phyloP scores from a whole-genome alignment of 2,113 vertebrate species.

The Antennarius striatus region DNA sequence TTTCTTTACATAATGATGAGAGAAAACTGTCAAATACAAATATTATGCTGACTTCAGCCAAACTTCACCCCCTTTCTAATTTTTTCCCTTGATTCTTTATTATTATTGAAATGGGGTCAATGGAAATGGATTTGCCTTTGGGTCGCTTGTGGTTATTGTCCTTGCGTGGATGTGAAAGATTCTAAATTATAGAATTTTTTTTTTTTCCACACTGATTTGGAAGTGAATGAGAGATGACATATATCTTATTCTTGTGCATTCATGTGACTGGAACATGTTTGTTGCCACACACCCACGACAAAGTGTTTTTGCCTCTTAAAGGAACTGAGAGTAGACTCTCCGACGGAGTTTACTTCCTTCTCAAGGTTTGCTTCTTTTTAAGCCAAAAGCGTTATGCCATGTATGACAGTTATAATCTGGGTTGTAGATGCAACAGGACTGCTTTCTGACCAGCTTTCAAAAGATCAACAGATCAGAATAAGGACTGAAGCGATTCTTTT shows the following conservation, averaged over 20 bases:
- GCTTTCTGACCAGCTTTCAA: not conserved
- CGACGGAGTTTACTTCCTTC: constrained; percentile 27
- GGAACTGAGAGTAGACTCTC: constrained; percentile 59
- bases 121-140: too few species aligned
- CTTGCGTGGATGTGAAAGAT: too few species aligned
- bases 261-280: not conserved
- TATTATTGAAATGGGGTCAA: too few species aligned
- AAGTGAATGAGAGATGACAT: not conserved
- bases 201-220: too few species aligned
- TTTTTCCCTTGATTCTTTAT: too few species aligned
- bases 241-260: not conserved
- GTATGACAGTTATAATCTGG: not conserved
- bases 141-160: too few species aligned
- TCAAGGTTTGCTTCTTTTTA: constrained; percentile 34
- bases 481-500: not conserved
- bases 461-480: not conserved
- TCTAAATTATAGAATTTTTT: too few species aligned
- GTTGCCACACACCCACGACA: constrained; percentile 8
- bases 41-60: too few species aligned
- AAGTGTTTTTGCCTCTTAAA: not conserved
- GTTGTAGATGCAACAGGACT: not conserved
- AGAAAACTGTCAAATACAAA: too few species aligned
- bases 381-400: not conserved
- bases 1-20: too few species aligned
- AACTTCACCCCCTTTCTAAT: too few species aligned